Conservation (phyloP, 2,888 invertebrate genomes). For the Pammene fasciana region DNA sequence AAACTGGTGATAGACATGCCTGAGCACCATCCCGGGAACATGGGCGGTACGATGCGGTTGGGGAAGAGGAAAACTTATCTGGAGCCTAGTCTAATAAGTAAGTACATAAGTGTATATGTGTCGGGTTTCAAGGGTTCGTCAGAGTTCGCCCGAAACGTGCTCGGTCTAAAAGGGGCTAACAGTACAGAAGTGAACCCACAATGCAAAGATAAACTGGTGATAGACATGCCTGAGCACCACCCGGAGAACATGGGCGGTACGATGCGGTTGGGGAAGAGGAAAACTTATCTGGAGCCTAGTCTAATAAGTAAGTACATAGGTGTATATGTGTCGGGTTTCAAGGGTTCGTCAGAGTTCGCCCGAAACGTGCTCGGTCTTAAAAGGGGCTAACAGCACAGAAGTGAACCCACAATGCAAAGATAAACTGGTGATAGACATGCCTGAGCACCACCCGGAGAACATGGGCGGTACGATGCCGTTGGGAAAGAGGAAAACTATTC, state of each 20-base stretch:
- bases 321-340: constrained; percentile 97
- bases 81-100: constrained; percentile 85
- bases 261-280: constrained; percentile 97
- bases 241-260: constrained; percentile 97
- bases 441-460: constrained; percentile 96
- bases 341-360: constrained; percentile 96
- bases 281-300: constrained; percentile 89
- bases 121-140: constrained; percentile 98
- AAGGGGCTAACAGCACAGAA: constrained; percentile 94
- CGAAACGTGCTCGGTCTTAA: constrained; percentile 90
- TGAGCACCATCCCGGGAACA: constrained; percentile 95
- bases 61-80: constrained; percentile 96
- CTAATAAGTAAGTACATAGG: constrained; percentile 83
- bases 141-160: constrained; percentile 96
- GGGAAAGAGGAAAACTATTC: constrained; percentile 94
- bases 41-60: constrained; percentile 99
- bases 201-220: constrained; percentile 89
- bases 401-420: constrained; percentile 88
- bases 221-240: constrained; percentile 99
- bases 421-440: constrained; percentile 98
- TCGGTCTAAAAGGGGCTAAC: constrained; percentile 90
- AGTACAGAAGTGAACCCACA: constrained; percentile 92
- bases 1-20: constrained; percentile 99
- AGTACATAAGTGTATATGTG: constrained; percentile 87
- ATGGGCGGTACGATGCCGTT: constrained; percentile 99